phyloP scores from a whole-genome alignment of 2,113 vertebrate genomes.

The Crotalus tigris region DNA sequence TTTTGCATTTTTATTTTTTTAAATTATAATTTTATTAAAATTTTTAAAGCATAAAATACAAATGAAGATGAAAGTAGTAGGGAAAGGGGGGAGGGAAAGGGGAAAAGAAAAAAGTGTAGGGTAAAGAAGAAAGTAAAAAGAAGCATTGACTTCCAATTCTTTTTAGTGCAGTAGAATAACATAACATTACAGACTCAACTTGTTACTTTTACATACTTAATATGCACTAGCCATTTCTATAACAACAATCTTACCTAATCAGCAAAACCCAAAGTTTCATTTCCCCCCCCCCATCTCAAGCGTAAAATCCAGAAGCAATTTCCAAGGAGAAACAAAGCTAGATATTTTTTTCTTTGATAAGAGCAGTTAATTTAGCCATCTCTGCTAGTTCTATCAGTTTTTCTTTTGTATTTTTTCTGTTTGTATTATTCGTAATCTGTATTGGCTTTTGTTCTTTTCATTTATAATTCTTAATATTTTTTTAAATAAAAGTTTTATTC shows the following conservation, averaged over 20 bases:
- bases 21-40: not conserved
- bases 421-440: not conserved
- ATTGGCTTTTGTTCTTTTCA: not conserved
- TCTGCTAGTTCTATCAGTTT: not conserved
- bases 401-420: not conserved
- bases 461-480: not conserved
- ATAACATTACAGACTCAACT: not conserved
- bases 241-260: not conserved
- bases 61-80: not conserved
- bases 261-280: not conserved
- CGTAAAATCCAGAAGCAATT: not conserved
- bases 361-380: not conserved
- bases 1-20: not conserved
- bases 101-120: not conserved
- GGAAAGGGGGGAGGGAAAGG: not conserved
- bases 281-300: not conserved
- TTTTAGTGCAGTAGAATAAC: not conserved
- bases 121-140: not conserved
- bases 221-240: not conserved
- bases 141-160: not conserved
- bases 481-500: not conserved
- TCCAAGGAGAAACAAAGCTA: not conserved
- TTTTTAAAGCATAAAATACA: not conserved
- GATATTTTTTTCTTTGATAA: not conserved
- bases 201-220: not conserved